Conservation (phyloP, 2,113 vertebrate species). For the Toxostoma redivivum region DNA sequence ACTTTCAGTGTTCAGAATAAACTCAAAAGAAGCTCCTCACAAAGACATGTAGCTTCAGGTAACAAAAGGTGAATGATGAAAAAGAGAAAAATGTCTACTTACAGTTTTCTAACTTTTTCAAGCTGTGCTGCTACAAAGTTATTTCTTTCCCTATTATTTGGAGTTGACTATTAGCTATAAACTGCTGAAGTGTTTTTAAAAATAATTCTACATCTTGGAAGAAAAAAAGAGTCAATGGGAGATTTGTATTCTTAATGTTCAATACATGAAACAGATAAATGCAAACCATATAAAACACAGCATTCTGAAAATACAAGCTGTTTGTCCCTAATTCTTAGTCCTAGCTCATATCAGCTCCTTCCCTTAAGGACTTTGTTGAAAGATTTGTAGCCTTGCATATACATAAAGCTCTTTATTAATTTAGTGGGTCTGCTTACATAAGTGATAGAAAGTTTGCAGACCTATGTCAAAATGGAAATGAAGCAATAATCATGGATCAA, state of each 20-base stretch:
- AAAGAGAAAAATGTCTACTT: neutral
- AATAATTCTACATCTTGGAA: neutral
- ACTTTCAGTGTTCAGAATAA: neutral
- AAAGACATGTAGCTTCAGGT: neutral
- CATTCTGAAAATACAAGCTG: neutral
- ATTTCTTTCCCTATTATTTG: neutral
- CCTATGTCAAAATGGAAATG: neutral
- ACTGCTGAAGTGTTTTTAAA: fast-evolving
- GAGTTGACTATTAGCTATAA: neutral
- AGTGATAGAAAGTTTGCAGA: neutral
- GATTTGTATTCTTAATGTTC: neutral
- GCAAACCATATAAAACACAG: neutral
- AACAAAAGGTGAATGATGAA: neutral
- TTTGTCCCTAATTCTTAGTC: neutral
- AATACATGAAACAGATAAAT: neutral
- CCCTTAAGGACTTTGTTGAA: neutral
- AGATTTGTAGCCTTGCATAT: neutral
- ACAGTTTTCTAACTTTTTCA: neutral
- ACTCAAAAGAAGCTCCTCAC: neutral
- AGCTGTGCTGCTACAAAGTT: neutral
- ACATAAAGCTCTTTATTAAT: neutral
- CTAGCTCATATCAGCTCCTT: neutral
- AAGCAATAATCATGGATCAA: neutral
- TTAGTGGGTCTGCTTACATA: neutral
- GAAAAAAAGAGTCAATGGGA: neutral